A percentile compares a stretch with the other conserved stretches of the same genome.
Conservation (phyloP, 2,888 invertebrate species). For the Tigriopus californicus region DNA sequence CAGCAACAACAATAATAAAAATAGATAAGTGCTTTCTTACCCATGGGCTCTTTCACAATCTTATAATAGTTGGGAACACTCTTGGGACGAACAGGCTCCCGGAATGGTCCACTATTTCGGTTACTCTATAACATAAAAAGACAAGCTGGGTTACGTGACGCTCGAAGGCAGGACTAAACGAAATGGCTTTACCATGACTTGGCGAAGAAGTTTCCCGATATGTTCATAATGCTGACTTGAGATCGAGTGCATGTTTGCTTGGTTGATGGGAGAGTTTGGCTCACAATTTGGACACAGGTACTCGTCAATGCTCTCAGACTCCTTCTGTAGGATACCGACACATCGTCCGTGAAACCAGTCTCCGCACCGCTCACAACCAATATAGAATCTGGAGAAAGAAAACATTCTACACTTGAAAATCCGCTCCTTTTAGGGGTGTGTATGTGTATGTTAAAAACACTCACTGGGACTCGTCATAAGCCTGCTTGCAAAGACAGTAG, state of each 20-base stretch:
- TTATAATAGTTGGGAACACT: constrained; percentile 94
- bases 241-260: constrained; percentile 39
- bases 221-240: too few relatives aligned
- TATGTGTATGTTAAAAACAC: not conserved
- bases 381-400: constrained; percentile 83
- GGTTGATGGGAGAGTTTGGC: constrained; percentile 67
- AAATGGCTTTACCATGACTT: too few relatives aligned
- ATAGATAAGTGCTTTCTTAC: constrained; percentile 34
- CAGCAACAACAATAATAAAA: constrained; percentile 17
- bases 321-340: constrained; percentile 80
- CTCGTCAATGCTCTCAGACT: constrained; percentile 84
- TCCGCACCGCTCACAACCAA: constrained; percentile 95
- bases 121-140: constrained; percentile 41
- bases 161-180: constrained; percentile 23
- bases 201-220: too few relatives aligned
- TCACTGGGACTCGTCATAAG: constrained; percentile 19
- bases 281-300: constrained; percentile 93
- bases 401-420: constrained; percentile 17
- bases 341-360: constrained; percentile 98
- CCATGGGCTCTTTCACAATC: constrained; percentile 89
- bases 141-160: not conserved
- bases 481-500: constrained; percentile 68
- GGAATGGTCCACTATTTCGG: constrained; percentile 94
- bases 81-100: constrained; percentile 86
- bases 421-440: too few relatives aligned